A percentile compares a stretch with the other conserved stretches of the same genome.
Conservation (phyloP, 2,797 vertebrate species). For the Sphaeramia orbicularis region DNA sequence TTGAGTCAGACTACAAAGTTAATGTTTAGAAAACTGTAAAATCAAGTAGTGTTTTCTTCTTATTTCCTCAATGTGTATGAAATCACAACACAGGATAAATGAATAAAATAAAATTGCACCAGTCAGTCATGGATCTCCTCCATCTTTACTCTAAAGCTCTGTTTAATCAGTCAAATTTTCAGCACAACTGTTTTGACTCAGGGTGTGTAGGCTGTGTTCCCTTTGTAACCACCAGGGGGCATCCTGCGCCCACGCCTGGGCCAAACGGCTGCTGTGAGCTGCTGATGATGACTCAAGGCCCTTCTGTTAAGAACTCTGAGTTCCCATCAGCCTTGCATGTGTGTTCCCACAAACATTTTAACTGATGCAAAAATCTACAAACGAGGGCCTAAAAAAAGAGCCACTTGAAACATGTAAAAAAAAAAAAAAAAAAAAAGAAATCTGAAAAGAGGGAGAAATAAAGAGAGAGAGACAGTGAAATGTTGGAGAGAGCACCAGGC, state of each 20-base stretch:
- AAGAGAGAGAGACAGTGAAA: slow-evolving; percentile 23
- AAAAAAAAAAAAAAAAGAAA: slow-evolving; percentile 1
- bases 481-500: slow-evolving; percentile 5
- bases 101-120: background rate
- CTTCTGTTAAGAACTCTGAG: slow-evolving; percentile 83
- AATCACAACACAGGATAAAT: background rate
- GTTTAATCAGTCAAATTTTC: slow-evolving; percentile 29
- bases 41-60: too few relatives aligned
- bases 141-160: background rate
- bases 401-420: slow-evolving; percentile 36
- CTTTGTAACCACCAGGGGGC: slow-evolving; percentile 81
- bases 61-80: too few relatives aligned
- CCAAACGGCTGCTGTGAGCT: slow-evolving; percentile 56
- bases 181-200: slow-evolving; percentile 44
- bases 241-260: slow-evolving; percentile 57
- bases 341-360: slow-evolving; percentile 82
- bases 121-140: too few relatives aligned
- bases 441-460: background rate
- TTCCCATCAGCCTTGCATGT: slow-evolving; percentile 81
- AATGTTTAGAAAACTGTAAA: too few relatives aligned
- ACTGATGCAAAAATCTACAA: slow-evolving; percentile 70
- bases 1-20: too few relatives aligned
- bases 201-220: slow-evolving; percentile 53
- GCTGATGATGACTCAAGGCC: slow-evolving; percentile 81
- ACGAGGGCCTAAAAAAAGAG: slow-evolving; percentile 48